Base-by-base conservation (phyloP, 2,113 vertebrate genomes). In the Lathamus discolor region DNA sequence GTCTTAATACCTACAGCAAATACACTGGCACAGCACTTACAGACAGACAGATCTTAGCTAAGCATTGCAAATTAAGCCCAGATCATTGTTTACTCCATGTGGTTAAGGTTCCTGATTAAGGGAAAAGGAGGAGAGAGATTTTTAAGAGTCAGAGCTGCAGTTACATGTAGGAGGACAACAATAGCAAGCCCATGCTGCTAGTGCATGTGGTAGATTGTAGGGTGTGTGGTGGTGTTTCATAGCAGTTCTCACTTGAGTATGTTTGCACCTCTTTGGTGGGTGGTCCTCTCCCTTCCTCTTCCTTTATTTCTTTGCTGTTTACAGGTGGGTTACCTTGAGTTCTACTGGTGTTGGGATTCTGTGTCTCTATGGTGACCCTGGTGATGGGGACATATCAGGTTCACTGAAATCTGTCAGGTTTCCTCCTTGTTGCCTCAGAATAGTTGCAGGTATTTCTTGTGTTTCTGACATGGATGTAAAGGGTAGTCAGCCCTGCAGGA, bases 1-100 rank as follows among this genome's bases (percentile, higher is more conserved):
- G 48, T 87, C 90, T 88, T 95, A 54, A 87, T 86, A 89, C 82
- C 94, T 95, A 75, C 69, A 89, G 80, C 74, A 90, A 83, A 83
- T 86, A 72, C 55, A 72, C 73, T 93, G 66, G 81, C 73, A 61
- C 24, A 27, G 91, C 91, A 64, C 81, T 83, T 68, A 68, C 55
- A 51, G 7, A 74, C 74, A 74, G 76, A 86, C 81, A 75, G 46
- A 86, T 74, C 89, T 90, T 55, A 64, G 61, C 84, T 83, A 66
- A 81, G n/a, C 28, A 23, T 31, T 44, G 73, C 29, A 57, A 49
- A 68, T 75, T 28, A 77, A 75, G 22, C 84, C 64, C 74, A 48
- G 67, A 92, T 76, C 66, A 5, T 52, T 84, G 59, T 68, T 95
- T 86, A 55, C 68, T 86, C 64, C 54, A 7, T 67, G 91, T 75